Conservation (phyloP, 2,888 invertebrate species). For the Protula sp. region DNA sequence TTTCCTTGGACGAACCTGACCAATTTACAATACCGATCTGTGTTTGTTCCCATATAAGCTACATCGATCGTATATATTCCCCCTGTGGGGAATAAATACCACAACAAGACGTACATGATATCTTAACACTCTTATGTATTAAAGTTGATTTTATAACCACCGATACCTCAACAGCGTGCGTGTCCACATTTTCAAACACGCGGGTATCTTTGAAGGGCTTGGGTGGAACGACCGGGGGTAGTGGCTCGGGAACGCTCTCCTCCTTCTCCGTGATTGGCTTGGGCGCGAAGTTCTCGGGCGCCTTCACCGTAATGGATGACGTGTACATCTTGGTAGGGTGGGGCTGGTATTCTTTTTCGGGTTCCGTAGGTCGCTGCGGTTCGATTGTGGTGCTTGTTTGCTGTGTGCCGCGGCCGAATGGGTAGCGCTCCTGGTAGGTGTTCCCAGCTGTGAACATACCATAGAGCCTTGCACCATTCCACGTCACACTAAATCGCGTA, state of each 20-base stretch:
- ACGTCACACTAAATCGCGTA: too few relatives aligned
- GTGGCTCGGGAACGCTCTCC: constrained; percentile 35
- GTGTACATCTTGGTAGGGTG: constrained; percentile 27
- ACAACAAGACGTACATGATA: too few relatives aligned
- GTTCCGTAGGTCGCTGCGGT: constrained; percentile 25
- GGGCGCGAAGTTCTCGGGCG: constrained; percentile 36
- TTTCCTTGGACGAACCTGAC: too few relatives aligned
- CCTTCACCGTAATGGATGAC: constrained; percentile 22
- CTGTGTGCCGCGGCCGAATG: constrained; percentile 16
- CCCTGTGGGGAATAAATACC: too few relatives aligned
- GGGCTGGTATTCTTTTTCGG: constrained; percentile 27
- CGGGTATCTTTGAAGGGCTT: constrained; percentile 47
- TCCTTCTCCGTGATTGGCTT: constrained; percentile 32
- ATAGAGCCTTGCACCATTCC: too few relatives aligned
- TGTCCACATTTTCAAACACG: constrained; percentile 49
- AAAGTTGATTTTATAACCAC: too few relatives aligned
- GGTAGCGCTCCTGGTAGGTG: constrained; percentile 13
- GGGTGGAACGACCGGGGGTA: constrained; percentile 32
- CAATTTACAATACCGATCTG: too few relatives aligned
- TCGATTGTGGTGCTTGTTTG: too few relatives aligned
- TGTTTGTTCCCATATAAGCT: too few relatives aligned
- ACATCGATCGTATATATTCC: too few relatives aligned
- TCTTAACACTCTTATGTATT: too few relatives aligned
- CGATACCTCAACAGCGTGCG: constrained; percentile 53
- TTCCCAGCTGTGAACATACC: constrained; percentile 7